Conservation (phyloP, 2,888 invertebrate species). For the Ceriagrion tenellum region DNA sequence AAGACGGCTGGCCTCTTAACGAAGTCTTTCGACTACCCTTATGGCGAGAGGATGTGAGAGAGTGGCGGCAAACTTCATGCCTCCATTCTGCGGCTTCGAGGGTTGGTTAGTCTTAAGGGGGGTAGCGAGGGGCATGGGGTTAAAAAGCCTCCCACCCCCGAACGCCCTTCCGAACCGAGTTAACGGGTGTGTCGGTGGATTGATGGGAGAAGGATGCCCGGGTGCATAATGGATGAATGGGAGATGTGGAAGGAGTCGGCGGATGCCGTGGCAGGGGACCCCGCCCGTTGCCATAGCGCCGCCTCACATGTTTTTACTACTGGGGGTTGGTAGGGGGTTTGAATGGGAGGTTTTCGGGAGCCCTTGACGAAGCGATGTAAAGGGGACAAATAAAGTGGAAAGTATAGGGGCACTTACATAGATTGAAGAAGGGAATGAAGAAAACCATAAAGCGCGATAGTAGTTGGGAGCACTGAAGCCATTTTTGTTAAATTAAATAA, state of each 20-base stretch:
- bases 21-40: neutral
- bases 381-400: too few species aligned
- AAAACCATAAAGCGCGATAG: too few species aligned
- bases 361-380: too few species aligned
- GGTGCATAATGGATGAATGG: slow-evolving; percentile 3
- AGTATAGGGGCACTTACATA: too few species aligned
- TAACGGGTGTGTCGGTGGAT: neutral
- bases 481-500: too few species aligned
- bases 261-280: neutral
- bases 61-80: neutral
- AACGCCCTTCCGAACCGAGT: neutral
- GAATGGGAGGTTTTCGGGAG: neutral
- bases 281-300: neutral
- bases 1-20: neutral
- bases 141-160: neutral
- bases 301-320: neutral
- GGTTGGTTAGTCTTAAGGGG: too few species aligned
- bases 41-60: neutral
- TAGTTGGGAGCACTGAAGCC: too few species aligned
- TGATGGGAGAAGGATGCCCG: neutral
- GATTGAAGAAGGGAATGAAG: too few species aligned
- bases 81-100: neutral
- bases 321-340: neutral
- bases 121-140: neutral
- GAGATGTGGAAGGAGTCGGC: neutral